Base-by-base conservation (phyloP, 2,888 invertebrate species). In the Apotomis betuletana region DNA sequence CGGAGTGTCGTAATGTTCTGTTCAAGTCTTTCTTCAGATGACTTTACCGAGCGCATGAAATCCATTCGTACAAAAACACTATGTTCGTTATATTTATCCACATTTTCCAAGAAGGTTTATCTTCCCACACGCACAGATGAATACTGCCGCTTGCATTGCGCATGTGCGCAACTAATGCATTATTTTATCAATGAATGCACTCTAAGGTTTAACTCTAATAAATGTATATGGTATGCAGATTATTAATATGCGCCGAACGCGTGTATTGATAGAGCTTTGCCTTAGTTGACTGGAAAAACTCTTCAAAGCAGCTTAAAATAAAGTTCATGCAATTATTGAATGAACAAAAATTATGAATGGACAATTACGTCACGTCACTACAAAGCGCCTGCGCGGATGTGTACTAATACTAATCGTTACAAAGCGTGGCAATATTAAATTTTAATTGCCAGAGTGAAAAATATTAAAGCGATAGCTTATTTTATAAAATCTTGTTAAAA, bases 1-100 rank as follows among this genome's bases (percentile, higher is more conserved):
- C 92, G 92, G 93, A 93, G 92, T 93, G 90, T 92, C 92, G 93
- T 92, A 93, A 93, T 92, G 89, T 90, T 90, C 90, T 88, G 90
- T 90, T 91, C 88, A 87, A 87, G 89, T 85, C 87, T 86, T 85
- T 88, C 87, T 87, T 86, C 81, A 82, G 85, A 72, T 74, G 67
- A 78, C 75, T 76, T 77, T 79, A 81, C 81, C 82, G 77, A 78
- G 77, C 74, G 79, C 78, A 84, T 82, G 77, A 82, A 85, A 86
- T 82, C 80, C 81, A 82, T 81, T 78, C 81, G 85, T 80, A 76
- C 77, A 72, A 70, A 75, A 78, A 74, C 76, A 79, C 77, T 78
- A 76, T 80, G 78, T 79, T 78, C 78, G 82, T 81, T 81, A 74
- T 79, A 80, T 74, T 74, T 79, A 81, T 79, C 79, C 85, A 86